phyloP scores from a whole-genome alignment of 2,113 vertebrate genomes.

The Coregonus clupeaformis region DNA sequence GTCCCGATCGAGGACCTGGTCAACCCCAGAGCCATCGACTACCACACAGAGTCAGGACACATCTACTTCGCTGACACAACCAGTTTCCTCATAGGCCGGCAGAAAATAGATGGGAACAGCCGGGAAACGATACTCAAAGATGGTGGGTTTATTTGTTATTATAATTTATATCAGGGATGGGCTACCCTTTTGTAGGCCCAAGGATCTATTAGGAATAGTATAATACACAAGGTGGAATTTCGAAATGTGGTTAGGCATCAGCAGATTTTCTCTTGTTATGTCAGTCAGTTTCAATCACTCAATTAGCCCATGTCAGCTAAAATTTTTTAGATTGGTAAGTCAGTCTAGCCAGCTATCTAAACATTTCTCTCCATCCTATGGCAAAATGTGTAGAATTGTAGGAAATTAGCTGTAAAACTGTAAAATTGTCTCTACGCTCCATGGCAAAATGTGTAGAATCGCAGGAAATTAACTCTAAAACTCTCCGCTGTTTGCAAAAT shows the following conservation, averaged over 20 bases:
- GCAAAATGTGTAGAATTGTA: no score
- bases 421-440: no score
- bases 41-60: constrained; percentile 88
- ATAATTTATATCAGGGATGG: constrained; percentile 31
- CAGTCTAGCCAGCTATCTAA: no score
- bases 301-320: no score
- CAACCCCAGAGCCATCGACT: constrained; percentile 95
- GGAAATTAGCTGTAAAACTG: constrained; percentile 68
- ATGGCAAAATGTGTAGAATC: no score
- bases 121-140: constrained; percentile 96
- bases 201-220: constrained; percentile 57
- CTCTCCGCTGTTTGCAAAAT: no score
- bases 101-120: constrained; percentile 90
- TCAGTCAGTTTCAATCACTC: no score
- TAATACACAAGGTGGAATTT: constrained; percentile 74
- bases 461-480: no score
- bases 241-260: no score
- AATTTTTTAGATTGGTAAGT: not conserved
- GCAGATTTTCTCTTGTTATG: no score
- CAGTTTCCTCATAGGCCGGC: constrained; percentile 94
- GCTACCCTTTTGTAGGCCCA: constrained; percentile 47
- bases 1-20: constrained; percentile 93
- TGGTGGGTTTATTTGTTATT: constrained; percentile 66
- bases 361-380: no score
- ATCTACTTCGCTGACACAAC: constrained; percentile 98